Evolutionary conservation across 2,113 vertebrate genomes (phyloP).

Genomic region (Zosterops pallidus): DNA sequence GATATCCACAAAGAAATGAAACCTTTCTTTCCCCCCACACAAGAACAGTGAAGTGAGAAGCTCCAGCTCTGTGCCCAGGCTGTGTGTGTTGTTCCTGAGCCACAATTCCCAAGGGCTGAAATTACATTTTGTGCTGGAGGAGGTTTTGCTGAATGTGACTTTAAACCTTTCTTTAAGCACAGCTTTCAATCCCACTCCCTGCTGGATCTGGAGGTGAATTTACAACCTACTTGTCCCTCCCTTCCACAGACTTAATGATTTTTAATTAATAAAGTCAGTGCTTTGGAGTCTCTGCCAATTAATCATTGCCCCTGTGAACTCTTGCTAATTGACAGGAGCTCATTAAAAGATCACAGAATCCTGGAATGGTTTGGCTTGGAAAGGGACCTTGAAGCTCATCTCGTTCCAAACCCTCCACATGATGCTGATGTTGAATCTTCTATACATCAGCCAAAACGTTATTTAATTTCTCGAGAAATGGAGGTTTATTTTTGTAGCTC

Average conservation of each 20-base stretch:
- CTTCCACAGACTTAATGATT: background rate
- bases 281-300: background rate
- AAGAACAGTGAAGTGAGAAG: background rate
- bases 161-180: background rate
- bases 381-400: background rate
- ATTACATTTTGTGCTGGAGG: background rate
- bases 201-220: background rate
- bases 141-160: background rate
- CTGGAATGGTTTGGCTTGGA: background rate
- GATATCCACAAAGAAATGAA: background rate
- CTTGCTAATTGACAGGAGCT: background rate
- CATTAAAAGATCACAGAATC: background rate
- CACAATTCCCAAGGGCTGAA: background rate
- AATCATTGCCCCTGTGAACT: background rate
- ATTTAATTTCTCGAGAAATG: conserved; percentile 15
- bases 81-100: accelerated
- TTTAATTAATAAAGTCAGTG: background rate
- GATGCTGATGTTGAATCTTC: background rate
- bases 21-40: background rate
- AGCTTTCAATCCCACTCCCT: background rate
- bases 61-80: background rate
- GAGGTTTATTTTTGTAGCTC: conserved; percentile 19
- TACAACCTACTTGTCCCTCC: background rate
- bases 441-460: conserved; percentile 4
- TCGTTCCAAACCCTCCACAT: background rate